Evolutionary conservation across 2,888 invertebrate species (phyloP).

Genomic region (Protodeltote pygarga): DNA sequence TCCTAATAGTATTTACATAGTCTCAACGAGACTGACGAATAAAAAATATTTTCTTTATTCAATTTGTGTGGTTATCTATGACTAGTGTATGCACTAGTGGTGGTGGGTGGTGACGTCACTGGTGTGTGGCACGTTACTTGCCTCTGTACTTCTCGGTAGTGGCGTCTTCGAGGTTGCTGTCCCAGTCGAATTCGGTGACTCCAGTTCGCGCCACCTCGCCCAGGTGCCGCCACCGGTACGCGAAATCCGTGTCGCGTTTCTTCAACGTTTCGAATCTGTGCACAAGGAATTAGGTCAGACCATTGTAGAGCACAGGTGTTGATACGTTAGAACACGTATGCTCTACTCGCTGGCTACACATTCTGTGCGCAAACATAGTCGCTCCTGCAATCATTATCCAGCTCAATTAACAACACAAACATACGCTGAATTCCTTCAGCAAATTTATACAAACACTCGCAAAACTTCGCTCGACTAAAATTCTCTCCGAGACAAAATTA

Average conservation of each 20-base stretch:
- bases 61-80: constrained; percentile 54
- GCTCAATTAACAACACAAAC: constrained; percentile 46
- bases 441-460: constrained; percentile 21
- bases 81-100: constrained; percentile 72
- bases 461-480: constrained; percentile 22
- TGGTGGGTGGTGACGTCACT: constrained; percentile 47
- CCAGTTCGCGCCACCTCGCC: constrained; percentile 93
- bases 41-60: constrained; percentile 47
- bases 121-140: constrained; percentile 61
- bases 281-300: constrained; percentile 33
- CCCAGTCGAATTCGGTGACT: constrained; percentile 96
- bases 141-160: constrained; percentile 81
- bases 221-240: constrained; percentile 93
- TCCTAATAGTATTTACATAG: constrained; percentile 46
- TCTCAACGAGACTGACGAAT: constrained; percentile 33
- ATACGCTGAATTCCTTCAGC: constrained; percentile 31
- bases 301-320: constrained; percentile 26
- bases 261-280: constrained; percentile 92
- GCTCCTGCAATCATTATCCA: constrained; percentile 31
- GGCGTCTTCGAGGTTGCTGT: constrained; percentile 92
- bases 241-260: constrained; percentile 93
- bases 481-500: constrained; percentile 33
- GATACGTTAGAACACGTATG: constrained; percentile 25
- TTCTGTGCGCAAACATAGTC: constrained; percentile 19
- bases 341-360: constrained; percentile 12